Base-by-base conservation (phyloP, 2,797 vertebrate species). In the Xiphorhynchus erythropygius region DNA sequence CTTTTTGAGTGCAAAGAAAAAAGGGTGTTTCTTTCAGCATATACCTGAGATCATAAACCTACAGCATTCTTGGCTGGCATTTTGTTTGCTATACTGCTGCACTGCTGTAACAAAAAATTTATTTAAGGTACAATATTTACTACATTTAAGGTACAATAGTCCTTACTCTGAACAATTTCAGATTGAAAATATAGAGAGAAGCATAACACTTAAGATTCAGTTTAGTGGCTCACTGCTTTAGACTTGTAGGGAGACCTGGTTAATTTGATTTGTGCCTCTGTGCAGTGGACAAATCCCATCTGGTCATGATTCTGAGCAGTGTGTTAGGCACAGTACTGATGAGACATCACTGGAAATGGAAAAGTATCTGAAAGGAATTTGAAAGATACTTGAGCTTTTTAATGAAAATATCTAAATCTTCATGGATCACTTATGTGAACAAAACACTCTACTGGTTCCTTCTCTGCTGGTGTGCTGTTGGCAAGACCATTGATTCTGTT, bases 81-180 rank as follows among this genome's bases (percentile, higher is more conserved):
- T 88, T 87, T 84, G 50, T 82, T 82, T 95, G 65, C 32, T 7
- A 6, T 71, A 39, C 41, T 56, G 82, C 60, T 83, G 11, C 11
- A 27, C 52, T 75, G 65, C 87, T 93, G 86, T 81, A 76, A 50
- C 62, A 73, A 47, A 84, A 87, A 74, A 73, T 53, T 7, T n/a
- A 35, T 35, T 35, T 96, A 93, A 95, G 37, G 32, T 69, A 35
- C 65, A 59, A 74, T 71, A 32, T n/a, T n/a, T n/a, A n/a, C 35
- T 35, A 35, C 9, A 35, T 35, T 35, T 96, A 93, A 95, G 37
- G 32, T 69, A 35, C 65, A 59, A 74, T 71, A 32, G 62, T 82
- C 73, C 70, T 94, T 69, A 59, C 50, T 53, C 84, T 87, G 78
- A 89, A 59, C 56, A 63, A 19, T 84, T 94, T 85, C 73, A 87